Evolutionary conservation across 2,797 vertebrate genomes (phyloP).

Genomic region (Mus spretus): DNA sequence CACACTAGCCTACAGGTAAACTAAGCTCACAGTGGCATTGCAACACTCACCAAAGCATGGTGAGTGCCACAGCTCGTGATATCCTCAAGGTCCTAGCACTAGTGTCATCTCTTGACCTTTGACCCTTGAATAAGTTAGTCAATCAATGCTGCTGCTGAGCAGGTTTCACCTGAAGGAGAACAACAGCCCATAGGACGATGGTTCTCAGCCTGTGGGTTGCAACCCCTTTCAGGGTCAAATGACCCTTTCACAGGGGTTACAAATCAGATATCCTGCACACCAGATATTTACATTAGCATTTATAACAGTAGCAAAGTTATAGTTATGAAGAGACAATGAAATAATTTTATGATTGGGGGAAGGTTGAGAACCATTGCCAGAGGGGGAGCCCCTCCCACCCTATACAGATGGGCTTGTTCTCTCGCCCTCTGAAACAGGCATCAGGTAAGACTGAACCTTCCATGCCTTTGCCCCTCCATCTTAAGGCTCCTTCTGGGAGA

Average conservation of each 20-base stretch:
- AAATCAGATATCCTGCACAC: not conserved
- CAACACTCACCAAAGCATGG: not conserved
- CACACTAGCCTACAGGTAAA: rapidly evolving
- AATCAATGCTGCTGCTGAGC: not conserved
- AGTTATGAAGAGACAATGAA: not conserved
- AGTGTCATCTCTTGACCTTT: not conserved
- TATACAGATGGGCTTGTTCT: not conserved
- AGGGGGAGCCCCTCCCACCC: not conserved
- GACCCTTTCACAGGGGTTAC: not conserved
- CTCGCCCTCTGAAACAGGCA: not conserved
- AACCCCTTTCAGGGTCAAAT: not conserved
- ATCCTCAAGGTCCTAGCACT: not conserved
- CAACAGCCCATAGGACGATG: not conserved
- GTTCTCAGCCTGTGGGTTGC: not conserved
- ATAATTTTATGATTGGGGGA: not conserved
- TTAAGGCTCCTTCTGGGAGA: not conserved
- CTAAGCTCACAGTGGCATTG: not conserved
- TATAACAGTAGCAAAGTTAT: not conserved
- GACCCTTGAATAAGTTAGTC: not conserved
- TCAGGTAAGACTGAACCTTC: not conserved
- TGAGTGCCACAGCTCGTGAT: not conserved
- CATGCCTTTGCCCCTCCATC: not conserved
- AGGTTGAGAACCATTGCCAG: not conserved
- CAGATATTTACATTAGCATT: not conserved
- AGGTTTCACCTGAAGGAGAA: not conserved